These are phyloP conservation scores for Cartodere bifasciata DNA, from an alignment of 2,888 invertebrate species.

Conservation along the genomic window DNA sequence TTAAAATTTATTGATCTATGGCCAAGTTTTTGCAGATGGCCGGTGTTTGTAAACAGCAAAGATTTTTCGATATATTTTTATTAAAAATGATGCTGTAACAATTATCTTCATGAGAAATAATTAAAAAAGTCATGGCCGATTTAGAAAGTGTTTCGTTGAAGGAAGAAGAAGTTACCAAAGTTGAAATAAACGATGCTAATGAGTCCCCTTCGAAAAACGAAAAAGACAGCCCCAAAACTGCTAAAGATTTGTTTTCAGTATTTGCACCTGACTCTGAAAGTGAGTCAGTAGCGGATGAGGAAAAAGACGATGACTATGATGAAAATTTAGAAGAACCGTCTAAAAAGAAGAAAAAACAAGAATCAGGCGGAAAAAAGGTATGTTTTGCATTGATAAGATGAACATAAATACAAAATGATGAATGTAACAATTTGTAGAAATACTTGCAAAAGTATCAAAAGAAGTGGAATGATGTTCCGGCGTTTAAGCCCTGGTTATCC, in stretches of 20 bases:
- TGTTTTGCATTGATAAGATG: no score
- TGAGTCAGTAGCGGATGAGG: constrained; percentile 21
- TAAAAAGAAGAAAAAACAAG: constrained; percentile 20
- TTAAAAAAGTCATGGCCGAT: no score
- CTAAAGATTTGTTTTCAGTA: constrained; percentile 26
- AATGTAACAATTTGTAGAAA: constrained; percentile 14
- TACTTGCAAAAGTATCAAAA: constrained; percentile 30
- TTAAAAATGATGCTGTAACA: no score
- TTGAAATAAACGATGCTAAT: constrained; percentile 10
- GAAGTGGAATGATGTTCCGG: constrained; percentile 31
- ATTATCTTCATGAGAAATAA: no score
- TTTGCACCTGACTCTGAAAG: constrained; percentile 21
- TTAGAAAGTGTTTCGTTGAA: no score
- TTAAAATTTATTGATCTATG: no score
- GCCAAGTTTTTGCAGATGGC: no score
- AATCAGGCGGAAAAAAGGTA: constrained; percentile 11
- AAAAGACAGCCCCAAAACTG: constrained; percentile 19
- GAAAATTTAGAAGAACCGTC: constrained; percentile 20
- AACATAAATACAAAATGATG: no score
- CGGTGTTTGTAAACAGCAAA: no score
- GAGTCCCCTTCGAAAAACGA: constrained; percentile 5
- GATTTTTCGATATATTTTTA: no score
- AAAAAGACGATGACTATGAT: constrained; percentile 16
- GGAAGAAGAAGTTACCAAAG: no score
- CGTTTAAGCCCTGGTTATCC: constrained; percentile 30